Percentiles rank a stretch among this genome's conserved stretches.
Evolutionary conservation across 2,888 invertebrate species (phyloP).

Genomic region (Meteorus cinctellus): DNA sequence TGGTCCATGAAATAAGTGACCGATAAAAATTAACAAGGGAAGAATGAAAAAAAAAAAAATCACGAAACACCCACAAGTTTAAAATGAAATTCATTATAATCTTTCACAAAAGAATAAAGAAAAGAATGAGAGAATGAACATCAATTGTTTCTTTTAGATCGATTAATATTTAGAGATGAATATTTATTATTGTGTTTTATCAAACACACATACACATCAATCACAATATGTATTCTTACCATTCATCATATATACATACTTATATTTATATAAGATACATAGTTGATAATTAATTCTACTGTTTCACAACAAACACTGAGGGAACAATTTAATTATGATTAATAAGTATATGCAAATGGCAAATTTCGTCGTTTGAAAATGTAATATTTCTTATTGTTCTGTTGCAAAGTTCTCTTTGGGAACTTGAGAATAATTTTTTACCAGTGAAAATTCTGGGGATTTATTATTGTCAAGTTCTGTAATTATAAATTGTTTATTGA

Average conservation of each 20-base stretch:
- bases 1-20: constrained; percentile 1
- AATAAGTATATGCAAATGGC: no score
- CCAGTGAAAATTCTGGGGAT: no score
- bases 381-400: no score
- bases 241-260: constrained; percentile 26
- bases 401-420: no score
- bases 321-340: constrained; percentile 1
- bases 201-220: background rate
- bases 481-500: no score
- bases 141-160: background rate
- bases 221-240: constrained; percentile 4
- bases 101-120: background rate
- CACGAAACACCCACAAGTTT: background rate
- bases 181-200: constrained; percentile 2
- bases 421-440: no score
- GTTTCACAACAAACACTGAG: constrained; percentile 41
- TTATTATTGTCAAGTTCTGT: no score
- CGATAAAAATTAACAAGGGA: background rate
- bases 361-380: no score
- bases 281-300: constrained; percentile 45
- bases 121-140: background rate
- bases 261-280: constrained; percentile 26
- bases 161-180: background rate
- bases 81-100: background rate
- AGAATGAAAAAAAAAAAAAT: background rate